Base-by-base conservation (phyloP, 1,140 invertebrate species). In the Tetranychus cinnabarinus region DNA sequence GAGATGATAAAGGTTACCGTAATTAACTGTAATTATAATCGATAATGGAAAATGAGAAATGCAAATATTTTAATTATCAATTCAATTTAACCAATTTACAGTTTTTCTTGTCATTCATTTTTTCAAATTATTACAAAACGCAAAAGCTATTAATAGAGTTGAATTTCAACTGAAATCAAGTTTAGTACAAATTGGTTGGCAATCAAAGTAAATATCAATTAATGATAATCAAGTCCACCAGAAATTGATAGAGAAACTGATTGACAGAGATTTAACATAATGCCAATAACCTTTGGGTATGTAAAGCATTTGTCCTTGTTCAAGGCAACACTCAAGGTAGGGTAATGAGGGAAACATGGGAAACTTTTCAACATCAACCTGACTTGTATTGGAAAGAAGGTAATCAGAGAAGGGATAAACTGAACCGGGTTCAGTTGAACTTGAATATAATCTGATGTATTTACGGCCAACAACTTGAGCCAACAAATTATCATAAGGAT, bases 401-500 rank as follows among this genome's bases (percentile, higher is more conserved):
- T 80, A 80, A 23, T 31, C 23, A 52, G 83, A 77, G 72, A 89
- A 82, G 1, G 88, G 82, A 74, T 95, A 93, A 0, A 97, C 72
- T 67, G 87, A 80, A 54, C 80, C 69, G 2, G 83, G 81, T 48
- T 80, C 71, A 67, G 87, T 80, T 54, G 79, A 68, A 2, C 83
- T 81, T 48, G 80, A 72, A 71, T 85, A 93, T 36, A 97, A 72
- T 61, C 88, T 79, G 46, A 97, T 74, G 68, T 80, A 80, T 73
- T 97, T 97, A 56, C 77, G 77, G 0, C 92, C 93, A 69, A 92
- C 80, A 80, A 82, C 81, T 74, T 93, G 89, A 64, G 81, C 80
- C 2, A 97, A 72, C 63, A 97, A 75, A 76, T 99, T 99, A 69
- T 93, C 84, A 72, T 96, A 93, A 0, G 88, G 88, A 75, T 99